Percentiles rank a stretch among this genome's conserved stretches.
Conservation (phyloP, 2,113 vertebrate genomes). For the Albula glossodonta region DNA sequence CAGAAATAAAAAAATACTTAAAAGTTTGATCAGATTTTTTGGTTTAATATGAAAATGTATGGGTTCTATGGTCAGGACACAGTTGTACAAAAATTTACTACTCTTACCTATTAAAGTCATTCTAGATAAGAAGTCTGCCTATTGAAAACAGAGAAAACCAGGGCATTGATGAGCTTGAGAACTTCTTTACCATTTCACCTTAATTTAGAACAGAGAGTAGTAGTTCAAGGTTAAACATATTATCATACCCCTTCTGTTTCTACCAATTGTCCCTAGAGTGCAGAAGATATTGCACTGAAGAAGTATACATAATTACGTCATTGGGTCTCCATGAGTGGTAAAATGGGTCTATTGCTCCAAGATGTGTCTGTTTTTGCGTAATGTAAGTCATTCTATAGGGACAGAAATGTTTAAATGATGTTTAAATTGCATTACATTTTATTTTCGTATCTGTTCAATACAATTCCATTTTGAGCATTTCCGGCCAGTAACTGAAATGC, state of each 20-base stretch:
- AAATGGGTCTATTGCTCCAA: too few relatives aligned
- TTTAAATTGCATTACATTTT: neutral
- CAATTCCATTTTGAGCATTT: neutral
- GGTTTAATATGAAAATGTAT: too few relatives aligned
- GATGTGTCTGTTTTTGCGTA: too few relatives aligned
- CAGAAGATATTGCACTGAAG: neutral
- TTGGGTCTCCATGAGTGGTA: too few relatives aligned
- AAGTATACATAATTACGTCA: neutral
- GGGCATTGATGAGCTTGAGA: neutral
- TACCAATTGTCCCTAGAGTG: neutral
- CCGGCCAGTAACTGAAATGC: neutral
- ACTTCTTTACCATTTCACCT: neutral
- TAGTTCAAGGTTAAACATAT: neutral
- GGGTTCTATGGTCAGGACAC: neutral
- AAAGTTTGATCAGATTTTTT: too few relatives aligned
- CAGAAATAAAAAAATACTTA: too few relatives aligned
- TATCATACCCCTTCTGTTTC: neutral
- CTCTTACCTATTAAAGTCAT: neutral
- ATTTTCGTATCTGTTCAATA: neutral
- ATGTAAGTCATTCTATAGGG: neutral
- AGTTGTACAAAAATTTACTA: neutral
- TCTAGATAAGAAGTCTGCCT: neutral
- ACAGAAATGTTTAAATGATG: neutral
- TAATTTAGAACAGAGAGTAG: neutral
- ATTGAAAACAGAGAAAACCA: neutral